Percentiles rank a stretch among this genome's conserved stretches.
Evolutionary conservation across 2,113 vertebrate species (phyloP).

Genomic region (Festucalex cinctus): DNA sequence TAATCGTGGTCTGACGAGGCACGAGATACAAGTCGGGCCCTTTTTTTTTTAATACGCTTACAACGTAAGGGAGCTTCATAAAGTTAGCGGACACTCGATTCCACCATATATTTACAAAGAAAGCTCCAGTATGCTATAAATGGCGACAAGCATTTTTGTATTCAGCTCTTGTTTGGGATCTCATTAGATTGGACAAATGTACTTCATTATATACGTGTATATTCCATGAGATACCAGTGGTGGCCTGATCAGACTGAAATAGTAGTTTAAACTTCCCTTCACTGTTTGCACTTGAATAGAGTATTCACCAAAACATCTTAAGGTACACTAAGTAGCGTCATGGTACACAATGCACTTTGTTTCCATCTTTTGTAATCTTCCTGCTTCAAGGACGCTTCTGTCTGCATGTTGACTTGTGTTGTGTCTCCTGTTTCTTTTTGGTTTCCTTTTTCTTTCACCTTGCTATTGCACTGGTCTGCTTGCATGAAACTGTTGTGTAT

Average conservation of each 20-base stretch:
- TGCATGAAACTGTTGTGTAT: slow-evolving; percentile 70
- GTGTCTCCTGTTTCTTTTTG: slow-evolving; percentile 38
- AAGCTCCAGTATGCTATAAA: too few relatives aligned
- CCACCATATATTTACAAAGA: neutral
- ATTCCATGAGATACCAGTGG: neutral
- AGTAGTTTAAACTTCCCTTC: slow-evolving; percentile 1
- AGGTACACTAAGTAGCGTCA: neutral
- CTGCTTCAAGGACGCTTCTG: slow-evolving; percentile 72
- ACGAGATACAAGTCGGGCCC: neutral
- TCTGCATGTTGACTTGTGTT: slow-evolving; percentile 77
- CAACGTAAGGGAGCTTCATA: neutral
- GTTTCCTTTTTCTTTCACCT: slow-evolving; percentile 64
- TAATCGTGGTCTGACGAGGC: neutral
- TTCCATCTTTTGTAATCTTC: slow-evolving; percentile 33
- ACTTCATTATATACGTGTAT: neutral
- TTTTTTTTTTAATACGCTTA: neutral
- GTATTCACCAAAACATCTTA: slow-evolving; percentile 1
- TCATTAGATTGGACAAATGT: neutral
- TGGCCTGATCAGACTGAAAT: slow-evolving; percentile 3
- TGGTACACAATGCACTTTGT: slow-evolving; percentile 36
- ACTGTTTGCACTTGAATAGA: neutral
- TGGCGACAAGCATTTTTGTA: neutral
- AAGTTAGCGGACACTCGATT: neutral
- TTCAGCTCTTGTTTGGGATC: neutral
- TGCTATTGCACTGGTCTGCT: slow-evolving; percentile 74